Percentiles rank a stretch among this genome's conserved stretches.
phyloP scores from a whole-genome alignment of 2,888 invertebrate genomes.

The Sarcophaga variegata region DNA sequence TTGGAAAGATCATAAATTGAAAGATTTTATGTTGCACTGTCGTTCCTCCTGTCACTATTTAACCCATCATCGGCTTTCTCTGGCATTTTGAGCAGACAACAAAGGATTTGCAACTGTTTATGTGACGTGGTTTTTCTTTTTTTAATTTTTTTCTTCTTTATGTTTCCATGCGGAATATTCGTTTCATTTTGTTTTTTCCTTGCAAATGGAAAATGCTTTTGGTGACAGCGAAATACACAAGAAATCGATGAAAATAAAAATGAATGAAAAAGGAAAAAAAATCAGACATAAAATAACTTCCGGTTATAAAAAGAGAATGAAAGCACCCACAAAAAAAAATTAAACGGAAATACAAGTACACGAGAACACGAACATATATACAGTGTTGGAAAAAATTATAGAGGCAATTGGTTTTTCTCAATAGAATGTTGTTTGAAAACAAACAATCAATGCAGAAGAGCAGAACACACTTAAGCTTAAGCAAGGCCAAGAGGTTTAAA shows the following conservation, averaged over 20 bases:
- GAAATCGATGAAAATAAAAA: constrained; percentile 3
- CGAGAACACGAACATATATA: no score
- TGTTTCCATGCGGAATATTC: not conserved
- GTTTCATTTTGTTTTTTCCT: not conserved
- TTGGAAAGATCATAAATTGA: constrained; percentile 25
- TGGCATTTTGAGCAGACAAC: constrained; percentile 65
- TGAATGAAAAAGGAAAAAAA: constrained; percentile 4
- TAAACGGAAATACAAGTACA: constrained; percentile 23
- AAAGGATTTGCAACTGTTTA: constrained; percentile 44
- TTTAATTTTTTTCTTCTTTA: not conserved
- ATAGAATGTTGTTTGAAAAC: no score
- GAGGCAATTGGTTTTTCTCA: no score
- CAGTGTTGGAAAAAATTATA: no score
- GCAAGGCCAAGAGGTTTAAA: no score
- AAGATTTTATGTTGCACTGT: constrained; percentile 43
- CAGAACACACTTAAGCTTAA: no score
- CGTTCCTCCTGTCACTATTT: constrained; percentile 23
- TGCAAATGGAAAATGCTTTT: constrained; percentile 61
- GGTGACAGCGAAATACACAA: constrained; percentile 47
- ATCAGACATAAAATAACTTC: constrained; percentile 62
- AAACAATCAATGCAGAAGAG: no score
- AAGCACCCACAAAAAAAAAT: constrained; percentile 11
- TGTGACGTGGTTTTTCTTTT: not conserved
- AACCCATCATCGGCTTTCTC: constrained; percentile 53
- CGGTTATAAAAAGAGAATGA: constrained; percentile 45